phyloP scores from a whole-genome alignment of 92 coral and sea anemone genomes.

The Umimayanthus kanabou region DNA sequence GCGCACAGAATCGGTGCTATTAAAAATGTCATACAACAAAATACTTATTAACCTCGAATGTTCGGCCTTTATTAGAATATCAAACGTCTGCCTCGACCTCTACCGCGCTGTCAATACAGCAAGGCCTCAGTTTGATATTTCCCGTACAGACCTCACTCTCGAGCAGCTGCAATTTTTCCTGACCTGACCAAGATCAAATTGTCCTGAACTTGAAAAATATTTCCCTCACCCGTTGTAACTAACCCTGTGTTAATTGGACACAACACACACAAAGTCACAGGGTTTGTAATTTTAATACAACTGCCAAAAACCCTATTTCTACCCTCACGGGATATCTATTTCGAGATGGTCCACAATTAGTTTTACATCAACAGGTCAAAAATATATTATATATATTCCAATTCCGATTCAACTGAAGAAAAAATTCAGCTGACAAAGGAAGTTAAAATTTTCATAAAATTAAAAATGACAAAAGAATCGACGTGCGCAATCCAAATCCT shows the following conservation, averaged over 20 bases:
- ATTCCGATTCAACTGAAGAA: conserved; percentile 4
- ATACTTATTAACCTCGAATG: too few species aligned
- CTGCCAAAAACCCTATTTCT: not conserved
- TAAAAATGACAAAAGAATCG: not conserved
- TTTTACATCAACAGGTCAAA: conserved; percentile 21
- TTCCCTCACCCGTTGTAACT: not conserved
- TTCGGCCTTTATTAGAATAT: too few species aligned
- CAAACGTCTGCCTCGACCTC: too few species aligned
- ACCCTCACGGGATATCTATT: conserved; percentile 5
- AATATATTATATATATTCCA: conserved; percentile 43
- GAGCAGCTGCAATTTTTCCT: too few species aligned
- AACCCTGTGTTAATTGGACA: not conserved
- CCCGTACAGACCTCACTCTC: too few species aligned
- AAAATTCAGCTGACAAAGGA: conserved; percentile 3
- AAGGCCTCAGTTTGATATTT: too few species aligned
- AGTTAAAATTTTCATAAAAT: conserved; percentile 12
- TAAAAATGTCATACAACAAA: too few species aligned
- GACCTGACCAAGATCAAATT: not conserved
- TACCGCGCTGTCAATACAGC: too few species aligned
- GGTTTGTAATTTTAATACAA: not conserved
- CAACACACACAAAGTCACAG: not conserved
- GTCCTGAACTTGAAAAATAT: not conserved
- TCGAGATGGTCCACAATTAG: not conserved
- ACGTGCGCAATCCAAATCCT: not conserved
- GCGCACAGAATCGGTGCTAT: too few species aligned